Conservation (phyloP, 2,113 vertebrate species). For the Pelvicachromis taeniatus region DNA sequence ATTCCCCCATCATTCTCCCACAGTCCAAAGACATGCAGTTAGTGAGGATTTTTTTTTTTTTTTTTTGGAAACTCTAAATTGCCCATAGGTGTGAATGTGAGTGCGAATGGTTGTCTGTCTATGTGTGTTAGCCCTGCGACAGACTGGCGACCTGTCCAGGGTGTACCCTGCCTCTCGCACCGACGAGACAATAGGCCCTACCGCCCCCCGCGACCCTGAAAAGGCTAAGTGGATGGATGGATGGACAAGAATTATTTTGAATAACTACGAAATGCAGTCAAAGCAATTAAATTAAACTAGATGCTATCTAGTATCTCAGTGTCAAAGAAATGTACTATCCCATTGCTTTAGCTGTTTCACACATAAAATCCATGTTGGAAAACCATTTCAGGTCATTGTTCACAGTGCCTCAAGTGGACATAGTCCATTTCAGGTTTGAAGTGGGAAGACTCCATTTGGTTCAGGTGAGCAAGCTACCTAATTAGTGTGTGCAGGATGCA, state of each 20-base stretch:
- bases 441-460: not conserved
- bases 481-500: not conserved
- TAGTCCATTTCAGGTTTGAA: not conserved
- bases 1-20: too few species aligned
- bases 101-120: too few species aligned
- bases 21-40: too few species aligned
- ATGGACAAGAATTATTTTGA: not conserved
- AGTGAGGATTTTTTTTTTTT: too few species aligned
- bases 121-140: too few species aligned
- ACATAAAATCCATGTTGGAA: not conserved
- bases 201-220: too few species aligned
- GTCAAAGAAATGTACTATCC: not conserved
- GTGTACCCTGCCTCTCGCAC: too few species aligned
- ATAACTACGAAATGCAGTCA: not conserved
- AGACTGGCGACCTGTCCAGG: too few species aligned
- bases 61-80: too few species aligned
- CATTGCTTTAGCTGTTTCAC: not conserved
- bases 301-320: not conserved
- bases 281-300: not conserved
- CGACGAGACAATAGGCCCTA: too few species aligned
- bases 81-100: too few species aligned
- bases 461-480: not conserved
- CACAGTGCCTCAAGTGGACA: not conserved
- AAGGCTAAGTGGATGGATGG: too few species aligned
- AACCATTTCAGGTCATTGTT: fast-evolving